phyloP scores from a whole-genome alignment of 2,888 invertebrate genomes.

The Nemapogon koenigi region DNA sequence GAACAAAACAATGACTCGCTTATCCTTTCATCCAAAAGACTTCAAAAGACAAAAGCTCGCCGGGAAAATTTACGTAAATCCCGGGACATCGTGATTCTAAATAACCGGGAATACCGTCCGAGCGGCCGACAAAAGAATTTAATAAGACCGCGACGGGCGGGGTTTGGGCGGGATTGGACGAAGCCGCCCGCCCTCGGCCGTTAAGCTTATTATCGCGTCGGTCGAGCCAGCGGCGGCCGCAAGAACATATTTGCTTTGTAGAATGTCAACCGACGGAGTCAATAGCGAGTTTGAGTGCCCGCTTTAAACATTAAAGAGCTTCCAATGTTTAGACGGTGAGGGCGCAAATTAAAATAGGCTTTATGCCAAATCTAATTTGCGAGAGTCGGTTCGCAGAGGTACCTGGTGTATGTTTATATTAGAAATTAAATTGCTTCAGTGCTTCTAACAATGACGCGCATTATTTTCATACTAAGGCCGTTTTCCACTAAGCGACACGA shows the following conservation, averaged over 20 bases:
- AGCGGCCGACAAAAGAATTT: slow-evolving; percentile 54
- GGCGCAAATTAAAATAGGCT: slow-evolving; percentile 63
- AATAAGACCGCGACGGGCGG: slow-evolving; percentile 39
- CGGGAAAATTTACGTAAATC: slow-evolving; percentile 45
- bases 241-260: slow-evolving; percentile 54
- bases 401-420: slow-evolving; percentile 48
- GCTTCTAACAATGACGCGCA: too few species aligned
- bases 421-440: slow-evolving; percentile 56
- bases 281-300: slow-evolving; percentile 42
- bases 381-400: slow-evolving; percentile 29
- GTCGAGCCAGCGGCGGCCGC: slow-evolving; percentile 25
- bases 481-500: too few species aligned
- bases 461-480: too few species aligned
- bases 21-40: slow-evolving; percentile 30
- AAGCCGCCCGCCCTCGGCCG: slow-evolving; percentile 32
- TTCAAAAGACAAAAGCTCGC: slow-evolving; percentile 39
- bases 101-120: slow-evolving; percentile 3
- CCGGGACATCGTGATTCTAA: slow-evolving; percentile 29
- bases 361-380: slow-evolving; percentile 61
- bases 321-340: slow-evolving; percentile 46
- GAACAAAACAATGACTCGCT: slow-evolving; percentile 36
- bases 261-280: slow-evolving; percentile 43
- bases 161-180: slow-evolving; percentile 19
- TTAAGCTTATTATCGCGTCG: slow-evolving; percentile 56
- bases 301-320: slow-evolving; percentile 58